phyloP scores from a whole-genome alignment of 1,140 invertebrate genomes.

The Drosophila ananassae region DNA sequence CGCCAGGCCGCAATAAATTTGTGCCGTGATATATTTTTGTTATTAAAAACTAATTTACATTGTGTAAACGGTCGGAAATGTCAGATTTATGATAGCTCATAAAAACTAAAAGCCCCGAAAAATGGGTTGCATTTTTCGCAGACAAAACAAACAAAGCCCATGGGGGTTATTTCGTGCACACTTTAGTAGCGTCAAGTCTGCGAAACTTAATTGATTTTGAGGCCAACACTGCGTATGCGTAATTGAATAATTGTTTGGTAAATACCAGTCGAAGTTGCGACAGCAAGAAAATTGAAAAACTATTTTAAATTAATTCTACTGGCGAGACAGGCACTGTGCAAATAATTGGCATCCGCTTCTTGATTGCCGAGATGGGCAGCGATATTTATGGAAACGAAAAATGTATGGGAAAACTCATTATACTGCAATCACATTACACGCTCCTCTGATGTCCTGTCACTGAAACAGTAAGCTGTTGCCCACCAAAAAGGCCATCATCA shows the following conservation, averaged over 20 bases:
- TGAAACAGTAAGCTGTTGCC: conserved; percentile 23
- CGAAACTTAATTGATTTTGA: conserved; percentile 52
- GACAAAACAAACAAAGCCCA: conserved; percentile 27
- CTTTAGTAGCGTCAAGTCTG: not conserved
- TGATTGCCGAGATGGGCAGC: not conserved
- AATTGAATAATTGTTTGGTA: conserved; percentile 48
- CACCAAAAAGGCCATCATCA: conserved; percentile 38
- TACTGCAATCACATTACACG: conserved; percentile 35
- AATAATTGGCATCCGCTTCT: conserved; percentile 11
- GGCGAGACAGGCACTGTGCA: not conserved
- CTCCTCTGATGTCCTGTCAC: conserved; percentile 13
- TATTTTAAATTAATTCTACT: conserved; percentile 34
- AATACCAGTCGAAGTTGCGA: not conserved
- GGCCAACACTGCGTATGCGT: conserved; percentile 40
- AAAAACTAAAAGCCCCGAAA: conserved; percentile 46
- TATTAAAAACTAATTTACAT: conserved; percentile 73
- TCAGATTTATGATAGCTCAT: conserved; percentile 43
- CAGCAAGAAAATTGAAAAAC: not conserved
- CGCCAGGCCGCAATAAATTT: conserved; percentile 51
- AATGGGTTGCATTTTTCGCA: conserved; percentile 24
- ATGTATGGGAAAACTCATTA: conserved; percentile 43
- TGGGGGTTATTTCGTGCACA: conserved; percentile 13
- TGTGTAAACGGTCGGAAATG: conserved; percentile 55
- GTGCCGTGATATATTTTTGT: conserved; percentile 49
- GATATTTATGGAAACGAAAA: conserved; percentile 23